Percentiles rank a stretch among this genome's conserved stretches.
phyloP scores from a whole-genome alignment of 2,888 invertebrate species.

The Notodonta ziczac region DNA sequence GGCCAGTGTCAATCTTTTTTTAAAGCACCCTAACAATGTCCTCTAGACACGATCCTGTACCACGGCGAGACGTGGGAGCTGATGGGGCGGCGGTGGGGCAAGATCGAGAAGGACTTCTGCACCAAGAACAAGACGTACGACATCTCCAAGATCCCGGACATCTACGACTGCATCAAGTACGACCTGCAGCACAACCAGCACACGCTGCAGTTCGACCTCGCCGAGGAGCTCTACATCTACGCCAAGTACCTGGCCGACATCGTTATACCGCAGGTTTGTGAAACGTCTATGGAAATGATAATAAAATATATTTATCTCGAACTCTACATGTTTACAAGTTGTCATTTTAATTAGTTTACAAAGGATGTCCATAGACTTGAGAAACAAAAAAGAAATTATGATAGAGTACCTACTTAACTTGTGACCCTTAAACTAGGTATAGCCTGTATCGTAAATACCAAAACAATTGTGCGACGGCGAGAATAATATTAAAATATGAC shows the following conservation, averaged over 20 bases:
- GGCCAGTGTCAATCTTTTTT: no score
- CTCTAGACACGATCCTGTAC: conserved; percentile 94
- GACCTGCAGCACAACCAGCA: conserved; percentile 99
- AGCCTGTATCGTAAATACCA: no score
- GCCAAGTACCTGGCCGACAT: conserved; percentile 99
- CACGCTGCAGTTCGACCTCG: conserved; percentile 95
- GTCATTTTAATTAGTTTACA: no score
- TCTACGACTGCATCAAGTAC: conserved; percentile 99
- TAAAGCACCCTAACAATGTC: not conserved
- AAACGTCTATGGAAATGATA: no score
- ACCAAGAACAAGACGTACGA: conserved; percentile 96
- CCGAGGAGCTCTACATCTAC: conserved; percentile 96
- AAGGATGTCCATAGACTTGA: no score
- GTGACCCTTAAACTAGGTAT: no score
- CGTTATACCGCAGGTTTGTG: conserved; percentile 96
- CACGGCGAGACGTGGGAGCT: conserved; percentile 99
- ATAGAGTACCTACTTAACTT: no score
- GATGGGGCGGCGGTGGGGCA: conserved; percentile 98
- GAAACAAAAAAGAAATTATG: no score
- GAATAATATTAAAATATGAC: no score
- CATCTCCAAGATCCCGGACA: conserved; percentile 99
- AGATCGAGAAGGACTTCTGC: conserved; percentile 98
- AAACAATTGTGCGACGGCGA: no score
- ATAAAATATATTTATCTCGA: no score
- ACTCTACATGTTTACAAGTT: no score